Evolutionary conservation across 2,888 invertebrate species (phyloP), one percentile per base, ranked within the genome.

Genomic region (Rhogogaster chlorosoma): DNA sequence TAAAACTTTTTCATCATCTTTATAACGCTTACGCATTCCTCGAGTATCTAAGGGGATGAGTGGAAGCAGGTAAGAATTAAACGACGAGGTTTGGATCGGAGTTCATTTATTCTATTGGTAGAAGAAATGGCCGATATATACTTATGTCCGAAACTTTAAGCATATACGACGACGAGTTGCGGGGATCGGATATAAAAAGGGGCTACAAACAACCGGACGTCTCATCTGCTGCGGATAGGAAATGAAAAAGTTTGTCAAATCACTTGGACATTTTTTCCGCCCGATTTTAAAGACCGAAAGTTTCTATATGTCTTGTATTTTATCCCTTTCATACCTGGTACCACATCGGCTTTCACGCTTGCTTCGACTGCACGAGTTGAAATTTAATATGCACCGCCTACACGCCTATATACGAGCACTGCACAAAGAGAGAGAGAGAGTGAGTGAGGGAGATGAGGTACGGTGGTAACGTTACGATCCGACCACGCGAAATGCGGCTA

Each of bases 401-500:
- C 83, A 45, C 83, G 70, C 67, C 57, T 77, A 53, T 67, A 67
- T 67, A 67, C 73, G 73, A 73, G 53, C 53, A 22, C 29, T 61
- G 61, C 80, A 61, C 80, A 61, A 57, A 80, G 36, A 36, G 57
- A 80, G 38, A 42, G 42, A 73, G 10, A 42, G 42, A 26, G 73
- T 9, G 42, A 71, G 29, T 53, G 83, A 77, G 82, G 82, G 36
- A 85, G 83, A 67, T 38, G 70, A 32, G 64, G 87, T 87, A 86
- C 87, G 87, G n/a, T 84, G 85, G 49, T 84, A 85, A 86, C 87
- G 87, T 89, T 89, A 89, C 87, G 89, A 90, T 89, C 89, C 88
- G 87, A 88, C 45, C 70, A 22, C 42, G 84, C 73, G 85, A 86
- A 73, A 73, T 73, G 78, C 84, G 84, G 83, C 85, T 85, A 87